These are phyloP conservation scores for Nibea coibor DNA, from an alignment of 2,113 vertebrate genomes.

Conservation along the genomic window DNA sequence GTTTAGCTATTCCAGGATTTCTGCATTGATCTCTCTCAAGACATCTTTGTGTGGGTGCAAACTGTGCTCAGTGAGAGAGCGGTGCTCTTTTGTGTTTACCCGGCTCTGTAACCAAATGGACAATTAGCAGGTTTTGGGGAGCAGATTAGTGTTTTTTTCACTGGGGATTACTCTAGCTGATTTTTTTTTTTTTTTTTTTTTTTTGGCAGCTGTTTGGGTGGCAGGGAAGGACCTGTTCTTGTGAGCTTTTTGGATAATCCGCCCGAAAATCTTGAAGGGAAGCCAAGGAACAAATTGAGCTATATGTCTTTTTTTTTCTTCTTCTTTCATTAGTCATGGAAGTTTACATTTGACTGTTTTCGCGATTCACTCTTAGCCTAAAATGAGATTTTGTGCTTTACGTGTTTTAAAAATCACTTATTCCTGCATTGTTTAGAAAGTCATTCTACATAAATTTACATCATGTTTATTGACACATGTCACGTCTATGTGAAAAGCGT, in stretches of 20 bases:
- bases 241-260: slow-evolving; percentile 58
- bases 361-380: neutral
- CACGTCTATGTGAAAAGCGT: neutral
- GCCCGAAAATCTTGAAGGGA: slow-evolving; percentile 46
- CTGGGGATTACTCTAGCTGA: slow-evolving; percentile 54
- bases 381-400: neutral
- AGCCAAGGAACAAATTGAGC: slow-evolving; percentile 59
- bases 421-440: neutral
- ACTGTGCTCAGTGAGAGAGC: slow-evolving; percentile 32
- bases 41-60: slow-evolving; percentile 56
- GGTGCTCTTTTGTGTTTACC: slow-evolving; percentile 59
- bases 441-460: neutral
- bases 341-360: slow-evolving; percentile 1
- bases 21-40: slow-evolving; percentile 43
- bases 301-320: slow-evolving; percentile 2
- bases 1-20: slow-evolving; percentile 36
- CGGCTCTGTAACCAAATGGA: slow-evolving; percentile 71
- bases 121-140: slow-evolving; percentile 72
- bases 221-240: slow-evolving; percentile 39
- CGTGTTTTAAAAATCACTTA: neutral
- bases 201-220: slow-evolving; percentile 64
- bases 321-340: slow-evolving; percentile 9
- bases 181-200: slow-evolving; percentile 54
- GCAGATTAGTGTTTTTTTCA: slow-evolving; percentile 63
- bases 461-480: neutral